Conservation (phyloP, 2,113 vertebrate genomes). For the Corydoras sp. region DNA sequence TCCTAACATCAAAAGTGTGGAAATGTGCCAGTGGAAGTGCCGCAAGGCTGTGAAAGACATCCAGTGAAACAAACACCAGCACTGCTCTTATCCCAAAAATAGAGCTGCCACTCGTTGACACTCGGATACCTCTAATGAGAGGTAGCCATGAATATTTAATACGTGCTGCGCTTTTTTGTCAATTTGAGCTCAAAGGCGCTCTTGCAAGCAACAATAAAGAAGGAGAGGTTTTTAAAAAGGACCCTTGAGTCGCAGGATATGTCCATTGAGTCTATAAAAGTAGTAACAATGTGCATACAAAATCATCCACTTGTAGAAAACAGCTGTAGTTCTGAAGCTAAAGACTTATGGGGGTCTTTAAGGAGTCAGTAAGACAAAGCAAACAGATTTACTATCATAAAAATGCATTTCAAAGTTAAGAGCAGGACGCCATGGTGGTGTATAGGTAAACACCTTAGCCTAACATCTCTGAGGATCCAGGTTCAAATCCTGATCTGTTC, state of each 20-base stretch:
- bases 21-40: constrained; percentile 35
- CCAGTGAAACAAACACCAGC: constrained; percentile 40
- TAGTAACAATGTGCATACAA: constrained; percentile 11
- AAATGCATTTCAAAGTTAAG: too few species aligned
- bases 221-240: constrained; percentile 34
- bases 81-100: constrained; percentile 43
- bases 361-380: background rate
- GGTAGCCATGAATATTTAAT: constrained; percentile 50
- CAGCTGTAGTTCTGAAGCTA: constrained; percentile 2
- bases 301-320: constrained; percentile 15
- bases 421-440: too few species aligned
- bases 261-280: constrained; percentile 42
- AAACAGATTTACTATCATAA: background rate
- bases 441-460: too few species aligned
- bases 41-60: constrained; percentile 38
- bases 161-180: constrained; percentile 37
- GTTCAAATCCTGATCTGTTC: too few species aligned
- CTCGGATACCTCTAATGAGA: constrained; percentile 44
- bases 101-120: constrained; percentile 43
- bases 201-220: constrained; percentile 37
- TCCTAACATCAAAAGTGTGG: constrained; percentile 39
- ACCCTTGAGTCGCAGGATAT: constrained; percentile 24
- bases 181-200: constrained; percentile 45
- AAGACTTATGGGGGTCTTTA: background rate
- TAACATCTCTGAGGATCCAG: too few species aligned